Evolutionary conservation across 2,113 vertebrate species (phyloP).

Genomic region (Cyprinus carpio): DNA sequence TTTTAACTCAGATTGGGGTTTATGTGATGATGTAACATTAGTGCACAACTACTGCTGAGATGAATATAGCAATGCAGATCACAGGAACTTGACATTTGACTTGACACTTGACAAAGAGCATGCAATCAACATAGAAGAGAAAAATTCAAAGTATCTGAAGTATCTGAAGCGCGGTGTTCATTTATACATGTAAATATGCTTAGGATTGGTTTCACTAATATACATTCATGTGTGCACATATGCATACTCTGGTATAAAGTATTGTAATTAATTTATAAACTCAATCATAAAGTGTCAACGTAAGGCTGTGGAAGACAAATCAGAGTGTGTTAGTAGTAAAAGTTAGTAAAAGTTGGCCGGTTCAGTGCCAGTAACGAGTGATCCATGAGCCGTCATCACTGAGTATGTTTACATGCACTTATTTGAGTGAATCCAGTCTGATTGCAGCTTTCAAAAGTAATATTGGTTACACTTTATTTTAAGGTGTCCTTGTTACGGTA

Average conservation of each 20-base stretch:
- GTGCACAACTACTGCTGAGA: neutral
- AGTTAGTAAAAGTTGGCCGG: neutral
- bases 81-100: neutral
- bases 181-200: slow-evolving; percentile 17
- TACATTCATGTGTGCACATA: neutral
- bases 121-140: neutral
- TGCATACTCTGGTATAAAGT: neutral
- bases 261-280: neutral
- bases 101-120: neutral
- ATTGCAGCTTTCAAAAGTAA: neutral
- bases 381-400: slow-evolving; percentile 1
- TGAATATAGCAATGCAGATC: neutral
- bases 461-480: too few species aligned
- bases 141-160: neutral
- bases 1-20: slow-evolving; percentile 60
- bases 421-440: neutral
- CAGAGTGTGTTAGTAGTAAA: neutral
- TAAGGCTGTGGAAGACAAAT: neutral
- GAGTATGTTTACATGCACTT: slow-evolving; percentile 10
- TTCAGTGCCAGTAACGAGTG: neutral
- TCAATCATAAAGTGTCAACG: neutral
- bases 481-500: too few species aligned
- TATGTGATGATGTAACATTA: neutral
- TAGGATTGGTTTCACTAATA: neutral
- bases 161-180: neutral